Evolutionary conservation across 1,140 invertebrate genomes (phyloP), one percentile per base, ranked within the genome.

Genomic region (Dendrolimus kikuchii): DNA sequence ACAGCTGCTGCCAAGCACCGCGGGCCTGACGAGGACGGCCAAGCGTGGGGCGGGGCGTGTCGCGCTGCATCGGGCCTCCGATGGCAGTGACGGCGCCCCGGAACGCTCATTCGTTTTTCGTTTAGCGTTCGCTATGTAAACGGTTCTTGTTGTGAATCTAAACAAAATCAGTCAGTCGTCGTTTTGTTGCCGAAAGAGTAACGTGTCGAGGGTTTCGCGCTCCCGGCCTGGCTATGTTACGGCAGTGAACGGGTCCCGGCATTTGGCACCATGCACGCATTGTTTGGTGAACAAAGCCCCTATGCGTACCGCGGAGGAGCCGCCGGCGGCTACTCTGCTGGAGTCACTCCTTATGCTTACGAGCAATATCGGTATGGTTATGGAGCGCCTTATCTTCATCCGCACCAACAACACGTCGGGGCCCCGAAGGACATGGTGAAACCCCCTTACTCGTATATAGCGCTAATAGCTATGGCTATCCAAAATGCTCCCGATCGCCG

Each of bases 381-480:
- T 72, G 89, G 91, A 1, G 90, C 91, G 6, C 81, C 87, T 4
- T 89, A 89, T 62, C 86, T 90, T 40, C 89, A 89, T 67, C 89
- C 92, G 71, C 92, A 93, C 58, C 93, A 95, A 69, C 93, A 94
- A 58, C 90, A 92, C 40, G 90, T 92, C 53, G 89, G 91, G 37
- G 90, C 91, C 0, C 89, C 91, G 10, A 95, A 95, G 77, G 94
- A 95, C 64, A 95, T 95, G 92, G 94, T 98, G 7, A 99, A 99
- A 75, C 98, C 98, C 0, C 98, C 98, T 0, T 99, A 99, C 75
- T 98, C 96, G 0, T 99, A 99, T 87, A 99, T 99, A 43, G 98
- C 98, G 0, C 89, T 99, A 8, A 99, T 99, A 41, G 96, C 98
- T 0, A 99, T 99, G 98, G 97, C 98, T 8, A 99, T 99, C 41